Conservation (phyloP, 2,113 vertebrate species). For the Ellobius talpinus region DNA sequence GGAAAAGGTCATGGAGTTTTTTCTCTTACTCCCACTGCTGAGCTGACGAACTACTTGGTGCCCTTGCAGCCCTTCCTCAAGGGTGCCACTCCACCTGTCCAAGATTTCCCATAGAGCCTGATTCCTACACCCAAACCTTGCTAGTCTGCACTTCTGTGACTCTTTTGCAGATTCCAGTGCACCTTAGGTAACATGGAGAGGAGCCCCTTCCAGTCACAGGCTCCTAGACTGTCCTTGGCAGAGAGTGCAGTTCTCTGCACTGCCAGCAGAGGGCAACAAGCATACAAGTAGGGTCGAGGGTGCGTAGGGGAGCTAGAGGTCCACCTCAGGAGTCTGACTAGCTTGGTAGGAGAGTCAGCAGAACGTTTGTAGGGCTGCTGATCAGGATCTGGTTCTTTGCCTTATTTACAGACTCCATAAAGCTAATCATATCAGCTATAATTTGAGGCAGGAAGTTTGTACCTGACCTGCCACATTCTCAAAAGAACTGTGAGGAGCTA, state of each 20-base stretch:
- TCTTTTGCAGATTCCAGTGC: not conserved
- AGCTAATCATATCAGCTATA: not conserved
- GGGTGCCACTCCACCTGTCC: not conserved
- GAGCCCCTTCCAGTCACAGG: not conserved
- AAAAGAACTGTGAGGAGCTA: not conserved
- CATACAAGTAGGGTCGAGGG: slow-evolving; percentile 33
- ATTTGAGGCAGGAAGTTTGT: not conserved
- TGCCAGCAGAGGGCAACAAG: slow-evolving; percentile 74
- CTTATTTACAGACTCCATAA: slow-evolving; percentile 2
- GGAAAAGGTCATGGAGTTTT: not conserved
- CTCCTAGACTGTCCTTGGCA: not conserved
- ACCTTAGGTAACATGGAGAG: no score
- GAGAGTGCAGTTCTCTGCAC: not conserved
- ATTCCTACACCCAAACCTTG: not conserved
- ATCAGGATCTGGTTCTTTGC: not conserved
- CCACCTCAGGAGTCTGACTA: not conserved
- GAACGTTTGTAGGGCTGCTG: not conserved
- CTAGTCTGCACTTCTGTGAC: not conserved
- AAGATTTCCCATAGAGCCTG: not conserved
- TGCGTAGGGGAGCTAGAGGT: not conserved
- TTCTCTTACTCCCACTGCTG: not conserved
- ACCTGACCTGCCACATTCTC: slow-evolving; percentile 3
- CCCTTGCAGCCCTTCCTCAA: not conserved
- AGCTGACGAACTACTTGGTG: not conserved
- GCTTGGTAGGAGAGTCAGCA: not conserved